Conservation (phyloP, 2,888 invertebrate species). For the Drosophila subsilvestris region DNA sequence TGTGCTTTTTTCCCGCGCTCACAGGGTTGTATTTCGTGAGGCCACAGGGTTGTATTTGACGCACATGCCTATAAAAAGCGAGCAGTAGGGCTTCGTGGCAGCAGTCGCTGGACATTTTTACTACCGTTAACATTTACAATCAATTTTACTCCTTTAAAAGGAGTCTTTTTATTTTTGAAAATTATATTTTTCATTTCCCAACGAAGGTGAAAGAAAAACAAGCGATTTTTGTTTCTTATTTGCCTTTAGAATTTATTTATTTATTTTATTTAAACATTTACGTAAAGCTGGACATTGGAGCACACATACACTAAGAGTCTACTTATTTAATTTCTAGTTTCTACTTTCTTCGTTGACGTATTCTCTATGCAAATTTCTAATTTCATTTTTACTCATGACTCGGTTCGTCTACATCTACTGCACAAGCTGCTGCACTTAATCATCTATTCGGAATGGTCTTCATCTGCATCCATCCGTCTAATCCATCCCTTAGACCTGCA, state of each 20-base stretch:
- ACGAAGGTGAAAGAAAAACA: neutral
- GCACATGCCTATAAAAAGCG: too few relatives aligned
- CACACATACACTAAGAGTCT: slow-evolving; percentile 67
- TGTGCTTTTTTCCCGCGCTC: neutral
- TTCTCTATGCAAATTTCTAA: slow-evolving; percentile 42
- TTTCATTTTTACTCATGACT: slow-evolving; percentile 40
- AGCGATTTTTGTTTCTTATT: neutral
- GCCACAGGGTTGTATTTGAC: neutral
- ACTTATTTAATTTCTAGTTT: slow-evolving; percentile 34
- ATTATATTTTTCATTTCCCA: too few relatives aligned
- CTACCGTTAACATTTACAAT: too few relatives aligned
- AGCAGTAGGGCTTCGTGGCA: too few relatives aligned
- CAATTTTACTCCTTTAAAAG: too few relatives aligned
- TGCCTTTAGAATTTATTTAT: slow-evolving; percentile 29
- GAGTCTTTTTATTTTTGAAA: too few relatives aligned
- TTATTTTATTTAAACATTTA: slow-evolving; percentile 63
- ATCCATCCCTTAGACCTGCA: slow-evolving; percentile 77
- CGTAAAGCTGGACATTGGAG: slow-evolving; percentile 76
- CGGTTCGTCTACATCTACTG: neutral
- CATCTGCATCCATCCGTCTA: slow-evolving; percentile 39
- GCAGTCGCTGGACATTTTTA: too few relatives aligned
- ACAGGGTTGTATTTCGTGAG: neutral
- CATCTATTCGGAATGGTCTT: slow-evolving; percentile 57
- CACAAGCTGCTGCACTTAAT: slow-evolving; percentile 30
- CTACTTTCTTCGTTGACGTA: slow-evolving; percentile 35